Evolutionary conservation across 2,888 invertebrate genomes (phyloP).

Genomic region (Poecilus cupreus): DNA sequence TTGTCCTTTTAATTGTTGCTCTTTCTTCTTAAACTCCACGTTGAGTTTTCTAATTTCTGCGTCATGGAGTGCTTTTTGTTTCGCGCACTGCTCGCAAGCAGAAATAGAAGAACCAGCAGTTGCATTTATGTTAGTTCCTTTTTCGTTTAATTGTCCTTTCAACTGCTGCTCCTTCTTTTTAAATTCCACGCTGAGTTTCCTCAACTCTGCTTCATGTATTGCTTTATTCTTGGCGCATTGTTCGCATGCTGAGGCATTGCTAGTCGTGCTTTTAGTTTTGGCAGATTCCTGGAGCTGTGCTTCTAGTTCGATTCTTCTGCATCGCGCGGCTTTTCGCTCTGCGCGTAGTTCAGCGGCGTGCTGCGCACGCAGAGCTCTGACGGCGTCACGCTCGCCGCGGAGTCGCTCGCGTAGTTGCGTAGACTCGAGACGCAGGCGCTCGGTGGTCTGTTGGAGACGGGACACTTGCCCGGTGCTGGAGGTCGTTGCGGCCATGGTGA

Average conservation of each 20-base stretch:
- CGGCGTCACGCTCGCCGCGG: conserved; percentile 48
- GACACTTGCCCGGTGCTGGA: conserved; percentile 65
- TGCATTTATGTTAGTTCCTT: background rate
- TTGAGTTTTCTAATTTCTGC: conserved; percentile 7
- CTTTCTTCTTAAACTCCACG: conserved; percentile 24
- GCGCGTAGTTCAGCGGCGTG: conserved; percentile 46
- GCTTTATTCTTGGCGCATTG: conserved; percentile 1
- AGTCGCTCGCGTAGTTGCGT: conserved; percentile 41
- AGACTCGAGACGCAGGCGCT: conserved; percentile 36
- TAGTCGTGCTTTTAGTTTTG: conserved; percentile 16
- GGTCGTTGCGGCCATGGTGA: conserved; percentile 67
- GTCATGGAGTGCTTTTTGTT: background rate
- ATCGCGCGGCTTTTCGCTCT: conserved; percentile 39
- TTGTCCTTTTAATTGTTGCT: conserved; percentile 4
- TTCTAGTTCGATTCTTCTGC: conserved; percentile 33
- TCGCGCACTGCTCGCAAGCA: conserved; percentile 7
- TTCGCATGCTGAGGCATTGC: conserved; percentile 2
- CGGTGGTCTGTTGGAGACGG: conserved; percentile 64
- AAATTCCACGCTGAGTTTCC: background rate
- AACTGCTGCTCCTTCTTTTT: background rate
- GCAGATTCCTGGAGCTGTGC: conserved; percentile 24
- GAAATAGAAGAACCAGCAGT: background rate
- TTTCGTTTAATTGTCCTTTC: conserved; percentile 26
- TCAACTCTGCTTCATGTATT: conserved; percentile 6
- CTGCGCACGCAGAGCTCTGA: conserved; percentile 46